phyloP scores from a whole-genome alignment of 2,797 vertebrate species.

The Clamator glandarius region DNA sequence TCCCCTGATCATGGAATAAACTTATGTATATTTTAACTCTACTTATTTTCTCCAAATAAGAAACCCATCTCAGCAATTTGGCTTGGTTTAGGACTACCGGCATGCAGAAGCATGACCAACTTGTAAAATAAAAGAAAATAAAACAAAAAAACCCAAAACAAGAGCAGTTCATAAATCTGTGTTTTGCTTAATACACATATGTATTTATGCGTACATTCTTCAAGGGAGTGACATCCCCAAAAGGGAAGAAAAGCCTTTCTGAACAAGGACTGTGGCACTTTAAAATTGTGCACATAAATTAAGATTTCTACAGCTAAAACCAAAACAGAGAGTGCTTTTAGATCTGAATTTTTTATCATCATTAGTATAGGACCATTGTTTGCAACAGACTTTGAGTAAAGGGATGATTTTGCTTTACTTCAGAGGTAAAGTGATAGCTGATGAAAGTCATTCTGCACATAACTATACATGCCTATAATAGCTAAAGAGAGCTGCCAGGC shows the following conservation, averaged over 20 bases:
- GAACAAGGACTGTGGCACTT: not conserved
- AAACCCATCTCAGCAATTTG: not conserved
- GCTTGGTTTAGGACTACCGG: not conserved
- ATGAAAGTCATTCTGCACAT: not conserved
- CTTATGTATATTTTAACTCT: conserved; percentile 1
- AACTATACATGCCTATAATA: not conserved
- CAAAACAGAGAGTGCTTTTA: not conserved
- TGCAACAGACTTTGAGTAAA: not conserved
- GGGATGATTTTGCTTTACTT: not conserved
- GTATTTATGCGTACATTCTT: not conserved
- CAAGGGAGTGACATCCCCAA: not conserved
- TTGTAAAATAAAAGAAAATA: not conserved
- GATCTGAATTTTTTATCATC: not conserved
- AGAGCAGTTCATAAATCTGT: not conserved
- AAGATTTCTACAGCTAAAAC: not conserved
- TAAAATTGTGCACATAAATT: not conserved
- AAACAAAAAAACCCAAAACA: not conserved
- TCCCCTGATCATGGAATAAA: conserved; percentile 7
- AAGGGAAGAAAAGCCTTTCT: not conserved
- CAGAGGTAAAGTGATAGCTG: not conserved
- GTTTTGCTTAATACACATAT: not conserved
- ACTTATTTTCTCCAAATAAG: conserved; percentile 8
- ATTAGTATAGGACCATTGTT: not conserved
- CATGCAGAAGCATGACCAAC: not conserved
- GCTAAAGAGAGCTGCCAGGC: not conserved